Conservation (phyloP, 2,797 vertebrate genomes). For the Buphagus erythrorhynchus region DNA sequence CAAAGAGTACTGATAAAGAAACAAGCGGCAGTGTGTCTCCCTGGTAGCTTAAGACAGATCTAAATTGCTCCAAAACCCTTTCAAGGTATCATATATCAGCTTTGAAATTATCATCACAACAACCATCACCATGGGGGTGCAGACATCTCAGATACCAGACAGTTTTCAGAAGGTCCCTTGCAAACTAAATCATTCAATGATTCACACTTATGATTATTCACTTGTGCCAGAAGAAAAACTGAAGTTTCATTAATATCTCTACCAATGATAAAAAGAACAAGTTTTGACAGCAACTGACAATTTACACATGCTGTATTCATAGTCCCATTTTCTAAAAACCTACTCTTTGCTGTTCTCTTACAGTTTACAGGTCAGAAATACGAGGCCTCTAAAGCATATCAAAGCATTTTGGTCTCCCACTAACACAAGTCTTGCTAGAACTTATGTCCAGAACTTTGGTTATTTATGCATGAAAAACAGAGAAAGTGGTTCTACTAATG, state of each 20-base stretch:
- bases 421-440: neutral
- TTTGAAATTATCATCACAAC: neutral
- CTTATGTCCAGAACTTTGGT: neutral
- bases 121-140: neutral
- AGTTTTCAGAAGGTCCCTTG: neutral
- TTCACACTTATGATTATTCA: neutral
- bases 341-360: neutral
- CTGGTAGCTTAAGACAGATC: neutral
- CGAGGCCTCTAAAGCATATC: neutral
- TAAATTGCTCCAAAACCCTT: neutral
- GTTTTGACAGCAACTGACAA: neutral
- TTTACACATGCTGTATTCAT: neutral
- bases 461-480: neutral
- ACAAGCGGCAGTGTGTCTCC: neutral
- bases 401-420: neutral
- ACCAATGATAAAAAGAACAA: neutral
- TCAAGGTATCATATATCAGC: neutral
- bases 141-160: neutral
- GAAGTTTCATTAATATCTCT: neutral
- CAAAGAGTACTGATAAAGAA: neutral
- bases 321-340: neutral
- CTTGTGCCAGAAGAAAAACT: neutral
- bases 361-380: neutral
- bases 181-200: neutral
- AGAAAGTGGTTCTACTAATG: neutral